These are phyloP conservation scores for Mythimna ferrago DNA, from an alignment of 2,888 invertebrate genomes.

Conservation along the genomic window DNA sequence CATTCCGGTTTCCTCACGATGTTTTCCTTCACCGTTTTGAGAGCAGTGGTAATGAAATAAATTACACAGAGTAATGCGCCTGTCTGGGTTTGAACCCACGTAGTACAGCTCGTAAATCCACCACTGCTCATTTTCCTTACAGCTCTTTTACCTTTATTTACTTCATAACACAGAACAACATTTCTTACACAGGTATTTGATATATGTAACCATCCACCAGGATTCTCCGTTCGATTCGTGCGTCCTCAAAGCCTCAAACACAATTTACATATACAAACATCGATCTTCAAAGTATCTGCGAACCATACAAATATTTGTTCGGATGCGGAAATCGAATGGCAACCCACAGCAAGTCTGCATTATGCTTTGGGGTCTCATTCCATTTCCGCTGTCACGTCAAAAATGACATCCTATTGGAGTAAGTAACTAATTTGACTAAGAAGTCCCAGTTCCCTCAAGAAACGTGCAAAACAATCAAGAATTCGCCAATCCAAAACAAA, in stretches of 20 bases:
- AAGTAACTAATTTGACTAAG: conserved; percentile 11
- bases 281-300: conserved; percentile 26
- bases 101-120: too few relatives aligned
- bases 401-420: conserved; percentile 5
- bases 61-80: too few relatives aligned
- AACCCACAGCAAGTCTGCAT: conserved; percentile 34
- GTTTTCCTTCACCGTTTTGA: too few relatives aligned
- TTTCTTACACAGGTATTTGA: not conserved
- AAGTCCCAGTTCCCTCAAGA: not conserved
- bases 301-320: conserved; percentile 47
- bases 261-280: conserved; percentile 46
- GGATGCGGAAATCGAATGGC: conserved; percentile 54
- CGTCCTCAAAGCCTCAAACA: conserved; percentile 19
- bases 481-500: too few relatives aligned
- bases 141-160: not conserved
- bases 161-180: too few relatives aligned
- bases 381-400: conserved; percentile 42
- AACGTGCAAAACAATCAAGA: not conserved
- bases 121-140: too few relatives aligned
- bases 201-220: conserved; percentile 1
- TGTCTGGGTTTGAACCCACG: too few relatives aligned
- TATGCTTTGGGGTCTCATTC: conserved; percentile 26
- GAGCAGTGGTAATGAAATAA: too few relatives aligned
- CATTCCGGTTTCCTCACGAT: too few relatives aligned
- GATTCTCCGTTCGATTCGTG: not conserved